Conservation (phyloP, 2,797 vertebrate species). For the Psittacula derbiana region DNA sequence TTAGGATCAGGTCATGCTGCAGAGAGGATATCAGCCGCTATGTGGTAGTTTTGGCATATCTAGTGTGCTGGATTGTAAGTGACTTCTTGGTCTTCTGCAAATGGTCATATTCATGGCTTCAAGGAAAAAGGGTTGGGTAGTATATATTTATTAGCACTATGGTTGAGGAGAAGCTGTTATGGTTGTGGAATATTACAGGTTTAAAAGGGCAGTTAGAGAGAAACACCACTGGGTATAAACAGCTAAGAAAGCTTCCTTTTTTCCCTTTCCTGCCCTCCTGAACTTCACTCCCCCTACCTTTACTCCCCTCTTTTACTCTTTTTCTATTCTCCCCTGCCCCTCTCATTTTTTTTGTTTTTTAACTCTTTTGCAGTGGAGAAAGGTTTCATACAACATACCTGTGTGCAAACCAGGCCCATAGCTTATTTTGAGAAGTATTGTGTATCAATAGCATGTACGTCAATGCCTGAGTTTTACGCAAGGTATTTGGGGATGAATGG, state of each 20-base stretch:
- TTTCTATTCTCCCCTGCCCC: background rate
- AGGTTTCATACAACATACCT: background rate
- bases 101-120: background rate
- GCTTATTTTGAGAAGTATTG: background rate
- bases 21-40: background rate
- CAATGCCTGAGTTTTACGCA: background rate
- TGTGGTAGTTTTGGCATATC: background rate
- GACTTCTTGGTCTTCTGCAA: background rate
- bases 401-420: background rate
- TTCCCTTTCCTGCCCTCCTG: background rate
- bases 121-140: background rate
- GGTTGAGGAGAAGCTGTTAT: background rate
- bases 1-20: background rate
- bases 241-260: background rate
- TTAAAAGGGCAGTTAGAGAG: background rate
- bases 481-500: background rate
- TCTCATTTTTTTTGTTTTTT: background rate
- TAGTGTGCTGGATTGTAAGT: background rate
- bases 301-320: background rate
- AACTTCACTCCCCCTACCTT: background rate
- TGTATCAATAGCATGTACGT: background rate
- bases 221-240: background rate
- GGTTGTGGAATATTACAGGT: background rate
- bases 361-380: background rate
- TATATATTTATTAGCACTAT: background rate